phyloP scores from a whole-genome alignment of 35 echinoderm and acorn worm species.

The Strongylocentrotus purpuratus region DNA sequence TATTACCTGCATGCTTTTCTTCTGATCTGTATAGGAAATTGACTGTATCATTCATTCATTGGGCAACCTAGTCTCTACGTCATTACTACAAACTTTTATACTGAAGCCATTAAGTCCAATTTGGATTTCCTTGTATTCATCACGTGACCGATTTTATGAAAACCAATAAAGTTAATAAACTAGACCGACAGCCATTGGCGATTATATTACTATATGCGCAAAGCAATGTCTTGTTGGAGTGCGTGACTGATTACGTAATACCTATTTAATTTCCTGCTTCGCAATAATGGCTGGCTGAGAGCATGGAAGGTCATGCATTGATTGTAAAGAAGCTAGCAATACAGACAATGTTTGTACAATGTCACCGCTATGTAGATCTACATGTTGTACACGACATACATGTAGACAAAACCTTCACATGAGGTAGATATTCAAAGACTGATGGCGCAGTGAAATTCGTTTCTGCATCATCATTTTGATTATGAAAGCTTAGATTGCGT shows the following conservation, averaged over 20 bases:
- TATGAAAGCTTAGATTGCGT: too few species aligned
- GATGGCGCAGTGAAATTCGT: background rate
- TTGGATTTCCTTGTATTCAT: too few species aligned
- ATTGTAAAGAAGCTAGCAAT: background rate
- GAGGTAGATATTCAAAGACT: background rate
- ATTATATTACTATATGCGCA: too few species aligned
- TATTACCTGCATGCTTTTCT: too few species aligned
- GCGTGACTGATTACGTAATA: slow-evolving; percentile 2
- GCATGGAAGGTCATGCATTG: background rate
- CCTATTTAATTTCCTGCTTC: background rate
- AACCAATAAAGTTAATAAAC: too few species aligned
- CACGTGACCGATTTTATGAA: too few species aligned
- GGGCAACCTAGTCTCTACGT: too few species aligned
- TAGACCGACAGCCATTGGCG: too few species aligned
- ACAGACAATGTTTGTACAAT: background rate
- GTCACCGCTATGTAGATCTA: background rate
- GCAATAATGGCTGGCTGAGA: background rate
- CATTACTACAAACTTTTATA: too few species aligned
- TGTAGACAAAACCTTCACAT: background rate
- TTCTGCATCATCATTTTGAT: background rate
- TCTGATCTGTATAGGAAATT: too few species aligned
- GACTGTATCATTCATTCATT: too few species aligned
- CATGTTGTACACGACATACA: background rate
- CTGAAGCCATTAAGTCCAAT: too few species aligned
- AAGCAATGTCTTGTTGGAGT: background rate